These are phyloP conservation scores for Auanema sp. DNA, from an alignment of 2,888 invertebrate genomes.

Conservation along the genomic window DNA sequence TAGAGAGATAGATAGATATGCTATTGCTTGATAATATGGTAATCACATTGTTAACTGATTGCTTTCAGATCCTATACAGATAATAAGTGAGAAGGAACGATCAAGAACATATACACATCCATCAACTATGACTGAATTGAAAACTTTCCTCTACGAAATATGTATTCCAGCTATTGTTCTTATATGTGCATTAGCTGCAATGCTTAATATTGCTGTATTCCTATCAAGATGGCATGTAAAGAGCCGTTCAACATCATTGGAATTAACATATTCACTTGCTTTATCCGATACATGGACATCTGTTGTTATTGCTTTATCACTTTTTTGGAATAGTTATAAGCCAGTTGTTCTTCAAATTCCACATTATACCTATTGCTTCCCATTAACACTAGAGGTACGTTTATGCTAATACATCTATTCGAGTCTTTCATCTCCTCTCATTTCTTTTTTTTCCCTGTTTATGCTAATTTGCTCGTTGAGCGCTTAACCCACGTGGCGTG, in stretches of 20 bases:
- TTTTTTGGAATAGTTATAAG: slow-evolving; percentile 68
- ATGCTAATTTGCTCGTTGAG: too few species aligned
- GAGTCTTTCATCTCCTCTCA: not conserved
- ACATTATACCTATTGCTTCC: slow-evolving; percentile 54
- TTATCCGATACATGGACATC: slow-evolving; percentile 48
- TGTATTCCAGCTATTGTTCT: slow-evolving; percentile 41
- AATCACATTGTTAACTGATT: too few species aligned
- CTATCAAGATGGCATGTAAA: slow-evolving; percentile 33
- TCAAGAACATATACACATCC: too few species aligned
- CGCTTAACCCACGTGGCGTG: too few species aligned
- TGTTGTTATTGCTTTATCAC: slow-evolving; percentile 64
- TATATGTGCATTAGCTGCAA: slow-evolving; percentile 39
- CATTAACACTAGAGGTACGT: slow-evolving; percentile 49
- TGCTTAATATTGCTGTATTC: slow-evolving; percentile 44
- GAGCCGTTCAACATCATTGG: slow-evolving; percentile 36
- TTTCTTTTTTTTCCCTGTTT: not conserved
- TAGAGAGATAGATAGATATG: too few species aligned
- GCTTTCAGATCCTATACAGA: too few species aligned
- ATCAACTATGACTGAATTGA: slow-evolving; percentile 20
- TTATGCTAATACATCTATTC: not conserved
- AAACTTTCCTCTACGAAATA: slow-evolving; percentile 41
- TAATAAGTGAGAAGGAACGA: too few species aligned
- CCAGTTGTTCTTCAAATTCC: slow-evolving; percentile 36
- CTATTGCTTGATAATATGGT: too few species aligned
- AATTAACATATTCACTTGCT: slow-evolving; percentile 47